Base-by-base conservation (phyloP, 2,888 invertebrate species). In the Cylloceria caligata region DNA sequence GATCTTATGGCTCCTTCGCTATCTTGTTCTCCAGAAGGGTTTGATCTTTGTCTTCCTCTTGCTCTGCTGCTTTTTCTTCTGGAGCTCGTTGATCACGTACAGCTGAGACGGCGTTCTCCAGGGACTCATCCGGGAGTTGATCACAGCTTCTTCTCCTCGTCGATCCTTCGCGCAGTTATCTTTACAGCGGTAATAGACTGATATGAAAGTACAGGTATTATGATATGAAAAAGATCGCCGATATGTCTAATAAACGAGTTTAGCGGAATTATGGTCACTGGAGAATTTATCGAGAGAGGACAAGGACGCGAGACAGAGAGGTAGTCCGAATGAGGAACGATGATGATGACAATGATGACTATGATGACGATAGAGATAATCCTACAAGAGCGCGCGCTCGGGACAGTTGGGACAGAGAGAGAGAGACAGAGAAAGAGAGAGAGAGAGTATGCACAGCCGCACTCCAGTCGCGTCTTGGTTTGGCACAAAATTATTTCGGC, bases 401-500 rank as follows among this genome's bases (percentile, higher is more conserved):
- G 47, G 64, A 62, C 27, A 30, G 13, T 27, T 34, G 42, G 55
- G 21, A 21, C 21, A 21, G 19, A 21, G 49, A 21, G 49, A 24
- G 49, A 52, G 49, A 21, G 27, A 21, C 27, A 55, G 27, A 24
- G 27, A 13, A 2, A 13, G 27, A 11, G 52, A 68, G 68, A 49
- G 55, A 55, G 27, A 24, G 16, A n/a, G 16, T 13, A 57, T 52
- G 52, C 69, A 57, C 71, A 71, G 24, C 19, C 55, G 55, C 69
- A 69, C 52, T 69, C 39, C 65, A 42, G 27, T 67, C 71, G 42
- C 27, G 39, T 55, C 42, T 60, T 30, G 57, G 11, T 82, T 68
- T 77, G 82, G 82, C 82, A 82, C 82, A 82, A 75, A 65, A 64
- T 82, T 82, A 82, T 81, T 69, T 73, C 62, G 74, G 69, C 69